Evolutionary conservation across 2,888 invertebrate genomes (phyloP).

Genomic region (Bruchidius siliquastri): DNA sequence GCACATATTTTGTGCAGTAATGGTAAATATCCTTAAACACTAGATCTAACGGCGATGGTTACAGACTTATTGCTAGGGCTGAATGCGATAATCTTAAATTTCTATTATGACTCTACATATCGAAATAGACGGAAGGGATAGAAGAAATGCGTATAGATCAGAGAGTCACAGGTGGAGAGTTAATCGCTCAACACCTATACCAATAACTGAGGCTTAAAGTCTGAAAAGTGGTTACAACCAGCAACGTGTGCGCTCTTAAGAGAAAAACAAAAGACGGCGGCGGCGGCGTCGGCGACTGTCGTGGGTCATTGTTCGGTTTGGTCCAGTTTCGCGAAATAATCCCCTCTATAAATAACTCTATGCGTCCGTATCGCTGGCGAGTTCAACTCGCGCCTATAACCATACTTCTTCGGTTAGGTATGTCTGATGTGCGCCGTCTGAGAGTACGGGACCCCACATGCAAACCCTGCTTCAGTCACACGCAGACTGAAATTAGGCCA

Average conservation of each 20-base stretch:
- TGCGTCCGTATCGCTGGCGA: background rate
- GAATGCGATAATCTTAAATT: no score
- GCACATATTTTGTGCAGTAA: no score
- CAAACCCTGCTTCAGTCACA: background rate
- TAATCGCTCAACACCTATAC: no score
- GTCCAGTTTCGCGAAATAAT: conserved; percentile 25
- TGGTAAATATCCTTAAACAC: no score
- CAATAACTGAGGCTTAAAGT: no score
- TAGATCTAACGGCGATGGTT: no score
- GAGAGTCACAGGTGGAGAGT: no score
- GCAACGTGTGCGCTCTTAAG: background rate
- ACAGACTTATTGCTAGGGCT: no score
- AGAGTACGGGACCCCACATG: background rate
- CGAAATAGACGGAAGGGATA: no score
- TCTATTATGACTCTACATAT: no score
- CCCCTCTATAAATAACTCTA: conserved; percentile 19
- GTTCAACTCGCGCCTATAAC: background rate
- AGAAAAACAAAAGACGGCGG: background rate
- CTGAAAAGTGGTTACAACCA: no score
- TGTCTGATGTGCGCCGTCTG: background rate
- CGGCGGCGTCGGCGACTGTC: background rate
- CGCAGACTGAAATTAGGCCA: background rate
- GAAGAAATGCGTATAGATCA: no score
- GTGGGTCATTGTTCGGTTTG: conserved; percentile 22
- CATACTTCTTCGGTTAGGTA: background rate